Conservation (phyloP, 92 coral and sea anemone genomes). For the Phenganax subtilis region DNA sequence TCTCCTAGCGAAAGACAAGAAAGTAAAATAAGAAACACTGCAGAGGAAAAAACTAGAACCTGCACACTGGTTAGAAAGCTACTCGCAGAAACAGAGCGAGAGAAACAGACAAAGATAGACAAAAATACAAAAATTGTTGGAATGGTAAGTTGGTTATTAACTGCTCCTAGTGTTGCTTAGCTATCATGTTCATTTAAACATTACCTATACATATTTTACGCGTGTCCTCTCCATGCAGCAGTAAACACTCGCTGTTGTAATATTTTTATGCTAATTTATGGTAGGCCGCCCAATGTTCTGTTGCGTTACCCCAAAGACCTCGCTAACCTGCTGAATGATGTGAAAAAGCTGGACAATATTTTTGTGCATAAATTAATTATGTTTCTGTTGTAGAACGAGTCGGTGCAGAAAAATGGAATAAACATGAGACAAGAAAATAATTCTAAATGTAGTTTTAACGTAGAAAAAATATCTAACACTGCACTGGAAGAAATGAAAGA, state of each 20-base stretch:
- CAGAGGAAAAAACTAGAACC: background rate
- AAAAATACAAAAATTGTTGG: background rate
- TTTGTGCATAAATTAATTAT: too few relatives aligned
- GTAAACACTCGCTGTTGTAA: too few relatives aligned
- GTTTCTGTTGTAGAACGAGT: too few relatives aligned
- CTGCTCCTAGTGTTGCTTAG: background rate
- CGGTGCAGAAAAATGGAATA: slow-evolving; percentile 7
- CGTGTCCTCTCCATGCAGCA: too few relatives aligned
- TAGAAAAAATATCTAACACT: background rate
- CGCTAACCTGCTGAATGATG: too few relatives aligned
- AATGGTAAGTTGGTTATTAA: slow-evolving; percentile 14
- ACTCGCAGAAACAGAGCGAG: slow-evolving; percentile 12
- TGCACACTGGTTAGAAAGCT: slow-evolving; percentile 28
- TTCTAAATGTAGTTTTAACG: background rate
- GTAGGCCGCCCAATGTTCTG: too few relatives aligned
- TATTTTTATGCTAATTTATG: too few relatives aligned
- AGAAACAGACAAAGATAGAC: slow-evolving; percentile 6
- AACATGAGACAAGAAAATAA: background rate
- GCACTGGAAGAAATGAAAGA: background rate
- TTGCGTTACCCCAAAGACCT: too few relatives aligned
- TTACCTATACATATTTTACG: too few relatives aligned
- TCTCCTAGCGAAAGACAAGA: background rate
- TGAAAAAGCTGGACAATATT: too few relatives aligned
- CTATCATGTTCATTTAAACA: too few relatives aligned
- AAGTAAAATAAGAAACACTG: background rate